These are phyloP conservation scores for Lineus longissimus DNA, from an alignment of 1,140 invertebrate species.

Conservation along the genomic window DNA sequence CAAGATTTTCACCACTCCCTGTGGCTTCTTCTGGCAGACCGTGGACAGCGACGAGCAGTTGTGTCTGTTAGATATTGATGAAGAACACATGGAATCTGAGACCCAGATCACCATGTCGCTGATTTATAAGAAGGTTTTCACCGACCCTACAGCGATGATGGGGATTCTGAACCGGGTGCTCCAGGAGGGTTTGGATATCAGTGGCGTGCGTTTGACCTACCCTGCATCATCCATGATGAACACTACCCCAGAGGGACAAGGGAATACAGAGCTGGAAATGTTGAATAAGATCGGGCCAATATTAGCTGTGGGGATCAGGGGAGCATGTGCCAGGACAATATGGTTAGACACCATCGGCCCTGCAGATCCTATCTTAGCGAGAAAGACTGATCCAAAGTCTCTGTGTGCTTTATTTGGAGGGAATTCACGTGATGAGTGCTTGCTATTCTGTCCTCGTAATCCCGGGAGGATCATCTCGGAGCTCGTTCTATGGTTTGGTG, in stretches of 20 bases:
- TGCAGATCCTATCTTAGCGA: constrained; percentile 39
- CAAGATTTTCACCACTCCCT: constrained; percentile 36
- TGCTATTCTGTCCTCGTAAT: constrained; percentile 43
- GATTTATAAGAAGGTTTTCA: constrained; percentile 42
- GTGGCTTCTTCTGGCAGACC: constrained; percentile 49
- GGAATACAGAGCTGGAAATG: constrained; percentile 22
- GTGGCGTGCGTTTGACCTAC: constrained; percentile 35
- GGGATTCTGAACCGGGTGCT: constrained; percentile 39
- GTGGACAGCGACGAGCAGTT: constrained; percentile 38
- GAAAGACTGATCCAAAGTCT: constrained; percentile 47
- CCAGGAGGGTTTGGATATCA: constrained; percentile 39
- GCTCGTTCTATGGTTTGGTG: constrained; percentile 45
- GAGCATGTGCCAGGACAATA: constrained; percentile 35
- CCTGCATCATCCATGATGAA: constrained; percentile 30
- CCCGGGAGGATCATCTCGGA: constrained; percentile 32
- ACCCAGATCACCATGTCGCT: constrained; percentile 47
- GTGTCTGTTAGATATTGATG: constrained; percentile 23
- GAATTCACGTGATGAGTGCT: constrained; percentile 33
- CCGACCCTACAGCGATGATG: constrained; percentile 35
- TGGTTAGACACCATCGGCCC: constrained; percentile 48
- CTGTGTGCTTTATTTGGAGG: constrained; percentile 46
- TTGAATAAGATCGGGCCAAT: constrained; percentile 41
- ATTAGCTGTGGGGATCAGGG: constrained; percentile 41
- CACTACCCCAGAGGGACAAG: neutral
- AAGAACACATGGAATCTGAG: constrained; percentile 30